Conservation (phyloP, 1,140 invertebrate species). For the Heterodera carotae region DNA sequence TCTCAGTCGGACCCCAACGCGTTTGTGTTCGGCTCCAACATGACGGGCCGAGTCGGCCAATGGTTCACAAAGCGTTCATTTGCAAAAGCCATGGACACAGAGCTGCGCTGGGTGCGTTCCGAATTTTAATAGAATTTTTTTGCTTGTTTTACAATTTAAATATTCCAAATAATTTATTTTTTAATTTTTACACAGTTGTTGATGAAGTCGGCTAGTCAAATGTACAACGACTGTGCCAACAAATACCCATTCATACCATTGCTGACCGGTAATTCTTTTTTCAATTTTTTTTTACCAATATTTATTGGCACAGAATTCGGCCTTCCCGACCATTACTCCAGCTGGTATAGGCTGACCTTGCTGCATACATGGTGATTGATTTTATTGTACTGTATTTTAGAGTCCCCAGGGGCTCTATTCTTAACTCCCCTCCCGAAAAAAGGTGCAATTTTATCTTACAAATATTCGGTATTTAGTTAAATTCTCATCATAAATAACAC, state of each 20-base stretch:
- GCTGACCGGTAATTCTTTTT: constrained; percentile 34
- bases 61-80: not conserved
- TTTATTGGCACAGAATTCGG: constrained; percentile 41
- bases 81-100: not conserved
- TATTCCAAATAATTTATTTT: constrained; percentile 1
- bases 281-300: not conserved
- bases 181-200: constrained; percentile 29
- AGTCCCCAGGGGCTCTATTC: too few relatives aligned
- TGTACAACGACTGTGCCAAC: constrained; percentile 49
- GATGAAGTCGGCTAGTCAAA: constrained; percentile 40
- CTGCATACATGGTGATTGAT: constrained; percentile 38
- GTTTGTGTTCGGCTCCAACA: not conserved
- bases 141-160: not conserved
- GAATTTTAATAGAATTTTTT: not conserved
- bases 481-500: too few relatives aligned
- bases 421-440: too few relatives aligned
- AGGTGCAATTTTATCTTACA: too few relatives aligned
- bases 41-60: not conserved
- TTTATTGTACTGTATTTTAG: not conserved
- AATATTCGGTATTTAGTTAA: too few relatives aligned
- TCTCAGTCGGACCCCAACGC: not conserved
- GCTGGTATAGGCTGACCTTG: constrained; percentile 46
- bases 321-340: constrained; percentile 34
- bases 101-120: not conserved
- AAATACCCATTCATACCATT: constrained; percentile 41